Percentiles rank a stretch among this genome's conserved stretches.
Evolutionary conservation across 2,888 invertebrate species (phyloP).

Genomic region (Epinotia ramella): DNA sequence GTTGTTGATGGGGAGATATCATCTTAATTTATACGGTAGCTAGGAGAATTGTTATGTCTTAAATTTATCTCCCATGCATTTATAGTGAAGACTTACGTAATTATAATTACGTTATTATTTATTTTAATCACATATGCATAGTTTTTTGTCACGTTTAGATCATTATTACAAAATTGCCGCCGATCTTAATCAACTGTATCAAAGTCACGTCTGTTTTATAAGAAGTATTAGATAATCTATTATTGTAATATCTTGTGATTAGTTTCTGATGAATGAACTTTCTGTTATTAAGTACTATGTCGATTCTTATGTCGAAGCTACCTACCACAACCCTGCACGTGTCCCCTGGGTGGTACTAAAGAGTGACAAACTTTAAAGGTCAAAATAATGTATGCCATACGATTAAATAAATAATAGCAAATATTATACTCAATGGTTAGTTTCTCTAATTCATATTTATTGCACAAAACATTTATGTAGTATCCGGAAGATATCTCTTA

Average conservation of each 20-base stretch:
- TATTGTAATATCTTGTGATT: neutral
- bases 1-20: no score
- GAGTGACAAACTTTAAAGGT: no score
- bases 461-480: no score
- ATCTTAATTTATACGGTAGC: no score
- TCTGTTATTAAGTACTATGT: neutral
- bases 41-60: neutral
- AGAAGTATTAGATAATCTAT: neutral
- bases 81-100: neutral
- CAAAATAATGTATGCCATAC: no score
- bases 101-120: neutral
- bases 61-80: neutral
- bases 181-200: conserved; percentile 3
- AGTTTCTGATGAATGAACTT: neutral
- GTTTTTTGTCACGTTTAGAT: conserved; percentile 22
- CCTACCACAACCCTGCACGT: no score
- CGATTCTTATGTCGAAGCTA: no score
- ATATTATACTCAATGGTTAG: no score
- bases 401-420: no score
- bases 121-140: neutral
- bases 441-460: no score
- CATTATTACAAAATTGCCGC: conserved; percentile 14
- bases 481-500: no score
- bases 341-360: no score
- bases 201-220: conserved; percentile 24